phyloP scores from a whole-genome alignment of 1,140 invertebrate species.

The Ceratosolen solmsi region DNA sequence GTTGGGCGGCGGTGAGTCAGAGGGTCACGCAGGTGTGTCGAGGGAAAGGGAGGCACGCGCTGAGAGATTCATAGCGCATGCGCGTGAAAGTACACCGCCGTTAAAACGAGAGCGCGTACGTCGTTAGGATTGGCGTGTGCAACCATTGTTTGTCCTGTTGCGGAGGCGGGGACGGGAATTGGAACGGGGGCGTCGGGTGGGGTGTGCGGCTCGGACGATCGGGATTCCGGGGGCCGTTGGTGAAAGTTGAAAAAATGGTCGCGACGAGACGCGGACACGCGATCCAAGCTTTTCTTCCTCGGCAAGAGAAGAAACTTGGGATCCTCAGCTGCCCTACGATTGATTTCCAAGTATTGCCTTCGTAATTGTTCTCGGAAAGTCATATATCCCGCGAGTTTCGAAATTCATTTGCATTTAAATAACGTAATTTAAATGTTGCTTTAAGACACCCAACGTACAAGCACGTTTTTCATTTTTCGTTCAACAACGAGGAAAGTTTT shows the following conservation, averaged over 20 bases:
- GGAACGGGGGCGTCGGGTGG: neutral
- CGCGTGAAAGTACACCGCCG: constrained; percentile 57
- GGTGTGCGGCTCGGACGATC: neutral
- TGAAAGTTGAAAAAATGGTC: constrained; percentile 31
- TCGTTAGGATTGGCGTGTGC: neutral
- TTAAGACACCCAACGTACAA: neutral
- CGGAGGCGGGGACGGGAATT: neutral
- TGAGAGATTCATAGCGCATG: constrained; percentile 59
- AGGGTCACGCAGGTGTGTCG: constrained; percentile 57
- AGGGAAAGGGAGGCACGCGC: constrained; percentile 59
- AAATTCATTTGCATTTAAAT: constrained; percentile 42
- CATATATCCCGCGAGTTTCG: constrained; percentile 21
- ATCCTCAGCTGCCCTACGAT: constrained; percentile 1
- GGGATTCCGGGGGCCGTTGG: neutral
- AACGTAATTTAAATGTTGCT: constrained; percentile 17
- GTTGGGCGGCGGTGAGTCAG: constrained; percentile 42
- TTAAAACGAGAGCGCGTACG: constrained; percentile 9
- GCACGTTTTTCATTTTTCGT: neutral
- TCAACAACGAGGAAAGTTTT: neutral
- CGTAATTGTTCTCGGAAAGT: constrained; percentile 31
- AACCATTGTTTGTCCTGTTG: neutral
- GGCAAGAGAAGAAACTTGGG: neutral
- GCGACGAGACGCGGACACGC: neutral
- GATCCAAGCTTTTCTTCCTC: neutral
- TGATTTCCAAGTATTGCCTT: constrained; percentile 12